These are phyloP conservation scores for Alces alces DNA, from an alignment of 2,113 vertebrate genomes.

Conservation along the genomic window DNA sequence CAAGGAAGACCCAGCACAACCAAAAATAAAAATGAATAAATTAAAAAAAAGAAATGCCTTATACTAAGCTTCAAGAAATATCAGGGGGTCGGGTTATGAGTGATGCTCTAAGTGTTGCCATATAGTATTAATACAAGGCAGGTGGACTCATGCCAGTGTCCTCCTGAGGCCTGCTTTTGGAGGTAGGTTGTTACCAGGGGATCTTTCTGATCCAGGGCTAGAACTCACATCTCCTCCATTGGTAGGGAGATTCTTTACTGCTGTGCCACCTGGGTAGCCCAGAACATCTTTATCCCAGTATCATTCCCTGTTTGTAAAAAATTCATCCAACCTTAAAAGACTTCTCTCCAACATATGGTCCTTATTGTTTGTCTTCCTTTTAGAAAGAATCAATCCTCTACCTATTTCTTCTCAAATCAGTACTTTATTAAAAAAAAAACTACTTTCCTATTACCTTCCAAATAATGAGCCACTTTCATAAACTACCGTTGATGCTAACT, in stretches of 20 bases:
- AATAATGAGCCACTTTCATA: neutral
- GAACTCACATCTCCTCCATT: neutral
- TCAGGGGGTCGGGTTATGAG: neutral
- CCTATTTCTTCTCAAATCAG: slow-evolving; percentile 11
- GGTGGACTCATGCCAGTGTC: neutral
- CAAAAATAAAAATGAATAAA: neutral
- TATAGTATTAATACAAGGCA: neutral
- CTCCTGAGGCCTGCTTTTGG: neutral
- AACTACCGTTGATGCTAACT: neutral
- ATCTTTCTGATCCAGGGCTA: neutral
- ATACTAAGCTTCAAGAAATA: neutral
- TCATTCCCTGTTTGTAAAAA: neutral
- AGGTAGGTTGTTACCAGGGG: neutral
- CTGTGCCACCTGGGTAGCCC: neutral
- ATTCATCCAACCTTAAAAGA: neutral
- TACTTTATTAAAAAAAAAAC: slow-evolving; percentile 11
- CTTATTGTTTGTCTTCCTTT: neutral
- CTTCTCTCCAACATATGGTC: neutral
- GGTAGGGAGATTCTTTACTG: neutral
- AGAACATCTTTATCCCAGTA: neutral
- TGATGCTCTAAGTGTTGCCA: neutral
- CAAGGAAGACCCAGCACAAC: neutral
- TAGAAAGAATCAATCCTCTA: neutral
- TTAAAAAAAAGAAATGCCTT: neutral
- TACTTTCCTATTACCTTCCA: neutral